These are phyloP conservation scores for Gymnobelideus leadbeateri DNA, from an alignment of 2,113 vertebrate genomes.

Conservation along the genomic window DNA sequence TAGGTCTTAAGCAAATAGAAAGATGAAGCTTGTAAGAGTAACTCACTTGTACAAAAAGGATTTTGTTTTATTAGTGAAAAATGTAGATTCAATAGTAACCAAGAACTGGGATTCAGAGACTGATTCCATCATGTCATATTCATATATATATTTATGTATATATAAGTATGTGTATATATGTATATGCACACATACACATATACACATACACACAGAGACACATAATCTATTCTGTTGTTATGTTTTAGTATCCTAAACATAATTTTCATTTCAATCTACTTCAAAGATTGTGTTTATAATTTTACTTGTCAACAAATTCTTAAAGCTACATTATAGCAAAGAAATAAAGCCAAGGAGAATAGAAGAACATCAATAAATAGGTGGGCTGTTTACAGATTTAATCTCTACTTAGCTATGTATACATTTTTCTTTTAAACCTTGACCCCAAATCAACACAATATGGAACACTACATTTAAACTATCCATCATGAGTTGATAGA, in stretches of 20 bases:
- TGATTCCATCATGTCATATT: neutral
- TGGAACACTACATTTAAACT: conserved; percentile 74
- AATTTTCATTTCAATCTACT: conserved; percentile 63
- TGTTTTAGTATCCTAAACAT: conserved; percentile 31
- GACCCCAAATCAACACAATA: conserved; percentile 75
- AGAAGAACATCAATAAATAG: conserved; percentile 67
- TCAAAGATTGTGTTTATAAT: conserved; percentile 55
- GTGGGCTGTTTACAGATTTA: conserved; percentile 71
- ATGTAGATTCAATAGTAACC: conserved; percentile 49
- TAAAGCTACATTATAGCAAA: conserved; percentile 62
- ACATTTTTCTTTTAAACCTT: conserved; percentile 77
- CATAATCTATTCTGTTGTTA: neutral
- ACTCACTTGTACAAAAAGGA: conserved; percentile 79
- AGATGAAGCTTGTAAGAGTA: conserved; percentile 81
- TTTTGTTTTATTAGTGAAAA: conserved; percentile 84
- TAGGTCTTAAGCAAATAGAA: conserved; percentile 82
- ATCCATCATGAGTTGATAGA: conserved; percentile 66
- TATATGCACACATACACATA: too few relatives aligned
- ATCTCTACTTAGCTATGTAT: conserved; percentile 59
- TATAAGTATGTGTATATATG: too few relatives aligned
- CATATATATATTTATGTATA: too few relatives aligned
- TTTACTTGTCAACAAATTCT: conserved; percentile 58
- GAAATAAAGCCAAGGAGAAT: conserved; percentile 37
- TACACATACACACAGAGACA: neutral
- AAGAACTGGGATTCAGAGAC: conserved; percentile 15